Evolutionary conservation across 37 sponge, comb jelly and placozoan genomes (phyloP), one percentile per base, ranked within the genome.

Genomic region (Dysidea cf. avara): DNA sequence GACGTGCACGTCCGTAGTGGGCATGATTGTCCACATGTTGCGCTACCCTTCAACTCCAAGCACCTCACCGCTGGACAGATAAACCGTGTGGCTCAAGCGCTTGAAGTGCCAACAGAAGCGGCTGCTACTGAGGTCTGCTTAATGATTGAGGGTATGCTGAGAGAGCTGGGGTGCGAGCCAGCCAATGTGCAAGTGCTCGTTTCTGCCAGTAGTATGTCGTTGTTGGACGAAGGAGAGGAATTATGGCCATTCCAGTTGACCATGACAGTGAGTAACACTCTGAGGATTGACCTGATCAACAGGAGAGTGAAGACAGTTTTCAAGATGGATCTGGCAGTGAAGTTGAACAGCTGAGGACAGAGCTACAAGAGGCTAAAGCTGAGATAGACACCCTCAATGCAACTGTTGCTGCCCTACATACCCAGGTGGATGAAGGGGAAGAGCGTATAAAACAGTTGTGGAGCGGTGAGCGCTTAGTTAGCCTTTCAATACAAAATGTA

Each of bases 151-250:
- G 67, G 46, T 3, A 66, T 38, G n/a, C 43, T 66, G 18, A 39
- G 46, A 46, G 67, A 66, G 67, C 4, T 39, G n/a, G 67, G 47
- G 6, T 17, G 40, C n/a, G 47, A 66, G 9, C 47, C 67, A 4
- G 40, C 40, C 26, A 66, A 66, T 17, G 67, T 66, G 9, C 67
- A 66, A 66, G 67, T 66, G 2, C 21, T 36, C 37, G 67, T 66
- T 39, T 4, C 3, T 66, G 38, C 7, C 11, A 18, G 17, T 4
- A 7, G 14, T 24, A 39, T 66, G 21, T 16, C 17, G 7, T 39
- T 39, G 37, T 13, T 7, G 43, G 25, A 26, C 4, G 47, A 66
- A 11, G 48, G 9, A 2, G 26, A 21, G 9, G 67, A 40, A 3
- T 40, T 9, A 12, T 43, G 46, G n/a, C n/a, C n/a, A n/a, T n/a